Evolutionary conservation across 2,888 invertebrate genomes (phyloP), one percentile per base, ranked within the genome.

Genomic region (Scaptomyza tumidula): DNA sequence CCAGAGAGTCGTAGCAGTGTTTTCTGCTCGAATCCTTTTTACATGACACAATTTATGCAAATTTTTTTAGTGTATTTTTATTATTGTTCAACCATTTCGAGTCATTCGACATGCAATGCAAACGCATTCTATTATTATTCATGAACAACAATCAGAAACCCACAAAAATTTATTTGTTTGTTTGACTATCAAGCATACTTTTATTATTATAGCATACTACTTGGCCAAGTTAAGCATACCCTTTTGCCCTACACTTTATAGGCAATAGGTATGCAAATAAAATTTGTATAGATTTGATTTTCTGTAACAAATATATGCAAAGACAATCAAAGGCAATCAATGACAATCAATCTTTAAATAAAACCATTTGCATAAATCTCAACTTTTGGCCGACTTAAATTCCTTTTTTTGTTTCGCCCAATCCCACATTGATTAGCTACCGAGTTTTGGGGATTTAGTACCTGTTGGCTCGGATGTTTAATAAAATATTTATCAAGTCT

Each of bases 331-430:
- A 49, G 55, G 48, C 74, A 78, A 78, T 69, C 63, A 76, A 73
- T 70, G 70, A 71, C 80, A 82, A 87, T 88, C 83, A 77, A 82
- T 82, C 83, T 81, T 78, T 82, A 82, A 80, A 72, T 66, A 72
- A 78, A 75, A 57, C 46, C 63, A 77, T 88, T 79, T 84, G 65
- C 86, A 88, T 88, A 84, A 88, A 76, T 88, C 66, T 72, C 59
- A 67, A 72, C 46, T 64, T 59, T 60, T 59, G 43, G 19, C 9
- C 41, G 48, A n/a, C 49, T 48, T 45, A 19, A 14, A 33, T 19
- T 52, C n/a, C n/a, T 13, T 10, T 2, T 31, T 14, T 3, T 7
- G 2, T 1, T 1, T 50, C 62, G 3, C 7, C 13, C 44, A 13
- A 24, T 13, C 13, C 27, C 35, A 37, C 75, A 76, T 81, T 80